Conservation (phyloP, 2,113 vertebrate genomes). For the Alligator sinensis region DNA sequence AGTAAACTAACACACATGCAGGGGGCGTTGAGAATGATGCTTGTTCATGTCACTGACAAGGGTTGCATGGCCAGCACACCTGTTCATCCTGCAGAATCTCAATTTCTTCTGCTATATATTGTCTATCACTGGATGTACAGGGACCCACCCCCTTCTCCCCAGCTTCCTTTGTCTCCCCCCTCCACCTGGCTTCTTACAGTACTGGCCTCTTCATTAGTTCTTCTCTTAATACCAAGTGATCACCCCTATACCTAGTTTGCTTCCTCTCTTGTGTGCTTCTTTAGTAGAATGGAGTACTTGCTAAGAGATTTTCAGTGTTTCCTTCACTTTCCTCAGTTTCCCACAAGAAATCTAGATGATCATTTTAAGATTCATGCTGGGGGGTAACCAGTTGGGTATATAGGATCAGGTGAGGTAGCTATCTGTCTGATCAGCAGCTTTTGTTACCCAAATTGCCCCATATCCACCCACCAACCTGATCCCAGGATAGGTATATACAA, state of each 20-base stretch:
- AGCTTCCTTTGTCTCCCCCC: too few relatives aligned
- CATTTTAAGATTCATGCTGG: background rate
- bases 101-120: background rate
- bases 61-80: background rate
- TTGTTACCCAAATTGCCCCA: too few relatives aligned
- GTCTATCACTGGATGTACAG: background rate
- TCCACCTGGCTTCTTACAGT: background rate
- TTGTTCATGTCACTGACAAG: background rate
- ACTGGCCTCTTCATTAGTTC: background rate
- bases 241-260: background rate
- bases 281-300: background rate
- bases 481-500: too few relatives aligned
- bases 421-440: too few relatives aligned
- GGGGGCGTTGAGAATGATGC: background rate
- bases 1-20: background rate
- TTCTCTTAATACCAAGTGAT: background rate
- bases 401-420: too few relatives aligned
- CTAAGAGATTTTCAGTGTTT: background rate
- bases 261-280: background rate
- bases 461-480: too few relatives aligned
- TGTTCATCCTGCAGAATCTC: background rate
- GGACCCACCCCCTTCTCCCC: too few relatives aligned
- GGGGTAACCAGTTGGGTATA: background rate
- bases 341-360: background rate
- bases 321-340: rapidly evolving